Evolutionary conservation across 2,113 vertebrate species (phyloP), one percentile per base, ranked within the genome.

Genomic region (Monarcha castaneiventris): DNA sequence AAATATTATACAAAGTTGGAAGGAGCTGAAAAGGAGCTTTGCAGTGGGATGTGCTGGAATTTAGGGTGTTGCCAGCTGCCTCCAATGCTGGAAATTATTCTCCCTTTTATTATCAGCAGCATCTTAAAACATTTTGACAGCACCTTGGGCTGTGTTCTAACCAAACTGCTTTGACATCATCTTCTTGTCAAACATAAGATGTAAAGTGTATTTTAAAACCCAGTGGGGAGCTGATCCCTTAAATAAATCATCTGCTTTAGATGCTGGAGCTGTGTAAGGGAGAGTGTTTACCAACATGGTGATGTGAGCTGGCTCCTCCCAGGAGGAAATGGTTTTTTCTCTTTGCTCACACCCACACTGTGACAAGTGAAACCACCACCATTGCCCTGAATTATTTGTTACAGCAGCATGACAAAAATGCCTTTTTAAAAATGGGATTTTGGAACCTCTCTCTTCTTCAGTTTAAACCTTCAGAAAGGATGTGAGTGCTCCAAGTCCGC

Each of bases 401-500:
- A 27, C 16, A 20, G 16, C 12, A 75, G 12, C 12, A 23, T 20
- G 13, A 32, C 37, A 32, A 41, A 61, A 55, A 8, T 3, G 1
- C 9, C 14, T 10, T n/a, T 32, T 58, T 44, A 2, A 11, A n/a
- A 72, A 17, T 6, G 18, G 1, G 13, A 0, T 74, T 68, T 90
- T 81, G 46, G n/a, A 55, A 6, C 14, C 51, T 6, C 8, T 30
- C 4, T 51, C n/a, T n/a, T 32, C 29, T 75, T 44, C 20, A 29
- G 5, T n/a, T 80, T 35, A 4, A 48, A 22, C 13, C 39, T 35
- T 39, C 43, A 16, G 23, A 20, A 39, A 41, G 39, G 16, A 41
- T 17, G 8, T 14, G 41, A 67, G 19, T 0, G 3, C 8, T 77
- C 20, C 16, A 7, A 13, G 0, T 48, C 15, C 0, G 0, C 46